These are phyloP conservation scores for Nyleta sp. DNA, from an alignment of 2,888 invertebrate species.

Conservation along the genomic window DNA sequence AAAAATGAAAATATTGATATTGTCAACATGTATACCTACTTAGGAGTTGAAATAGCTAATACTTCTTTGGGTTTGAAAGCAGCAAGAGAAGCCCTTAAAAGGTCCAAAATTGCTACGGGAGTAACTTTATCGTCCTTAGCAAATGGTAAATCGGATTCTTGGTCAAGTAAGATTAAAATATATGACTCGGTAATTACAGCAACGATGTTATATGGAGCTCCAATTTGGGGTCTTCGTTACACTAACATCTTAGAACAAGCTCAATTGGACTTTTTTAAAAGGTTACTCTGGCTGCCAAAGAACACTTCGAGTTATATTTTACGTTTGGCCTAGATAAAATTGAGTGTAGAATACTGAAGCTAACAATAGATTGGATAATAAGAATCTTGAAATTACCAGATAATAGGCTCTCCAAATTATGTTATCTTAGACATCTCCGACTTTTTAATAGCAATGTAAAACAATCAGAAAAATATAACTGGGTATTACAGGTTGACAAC, in stretches of 20 bases:
- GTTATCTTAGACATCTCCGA: background rate
- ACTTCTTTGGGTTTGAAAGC: slow-evolving; percentile 26
- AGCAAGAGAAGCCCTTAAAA: slow-evolving; percentile 12
- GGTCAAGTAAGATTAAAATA: background rate
- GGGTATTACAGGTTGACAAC: slow-evolving; percentile 10
- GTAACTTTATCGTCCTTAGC: slow-evolving; percentile 13
- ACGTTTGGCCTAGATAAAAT: slow-evolving; percentile 26
- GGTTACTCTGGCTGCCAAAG: slow-evolving; percentile 2
- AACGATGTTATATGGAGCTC: slow-evolving; percentile 31
- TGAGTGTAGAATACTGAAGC: background rate
- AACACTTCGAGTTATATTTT: slow-evolving; percentile 9
- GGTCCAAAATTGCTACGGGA: slow-evolving; percentile 22
- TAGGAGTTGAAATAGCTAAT: slow-evolving; percentile 27
- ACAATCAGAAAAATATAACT: slow-evolving; percentile 15
- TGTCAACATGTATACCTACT: slow-evolving; percentile 19
- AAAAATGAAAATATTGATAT: slow-evolving; percentile 18
- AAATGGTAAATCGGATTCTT: slow-evolving; percentile 21
- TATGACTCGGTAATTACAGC: slow-evolving; percentile 32
- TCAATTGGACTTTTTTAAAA: slow-evolving; percentile 17
- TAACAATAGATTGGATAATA: slow-evolving; percentile 10
- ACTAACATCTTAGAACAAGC: background rate
- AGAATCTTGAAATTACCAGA: background rate
- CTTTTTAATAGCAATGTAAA: slow-evolving; percentile 2
- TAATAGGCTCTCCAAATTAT: background rate
- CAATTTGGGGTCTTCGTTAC: slow-evolving; percentile 14